These are phyloP conservation scores for Amphipoea lucens DNA, from an alignment of 2,888 invertebrate species.

Conservation along the genomic window DNA sequence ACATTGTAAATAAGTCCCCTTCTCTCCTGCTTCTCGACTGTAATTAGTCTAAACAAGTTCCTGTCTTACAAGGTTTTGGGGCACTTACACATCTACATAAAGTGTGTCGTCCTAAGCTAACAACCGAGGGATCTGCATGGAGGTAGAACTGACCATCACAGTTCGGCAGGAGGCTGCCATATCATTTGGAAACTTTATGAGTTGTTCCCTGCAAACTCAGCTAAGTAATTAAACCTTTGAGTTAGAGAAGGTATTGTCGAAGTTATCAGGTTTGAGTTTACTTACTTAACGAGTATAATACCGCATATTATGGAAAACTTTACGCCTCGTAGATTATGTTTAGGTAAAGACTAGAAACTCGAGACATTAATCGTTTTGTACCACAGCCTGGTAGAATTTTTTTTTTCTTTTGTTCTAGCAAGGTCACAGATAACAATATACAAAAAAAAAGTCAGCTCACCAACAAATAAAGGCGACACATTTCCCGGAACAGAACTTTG, in stretches of 20 bases:
- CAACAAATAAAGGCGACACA: slow-evolving; percentile 16
- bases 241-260: slow-evolving; percentile 21
- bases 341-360: background rate
- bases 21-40: slow-evolving; percentile 51
- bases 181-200: slow-evolving; percentile 54
- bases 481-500: slow-evolving; percentile 37
- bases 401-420: background rate
- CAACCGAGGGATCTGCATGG: slow-evolving; percentile 53
- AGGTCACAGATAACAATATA: background rate
- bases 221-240: slow-evolving; percentile 44
- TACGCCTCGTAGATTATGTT: background rate
- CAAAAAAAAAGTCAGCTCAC: slow-evolving; percentile 12
- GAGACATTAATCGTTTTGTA: background rate
- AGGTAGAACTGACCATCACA: slow-evolving; percentile 39
- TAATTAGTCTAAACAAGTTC: slow-evolving; percentile 68
- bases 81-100: slow-evolving; percentile 57
- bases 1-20: slow-evolving; percentile 50
- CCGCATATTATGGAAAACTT: background rate
- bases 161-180: slow-evolving; percentile 19
- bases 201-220: slow-evolving; percentile 42
- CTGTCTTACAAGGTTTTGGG: slow-evolving; percentile 64
- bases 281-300: slow-evolving; percentile 4
- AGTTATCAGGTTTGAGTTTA: slow-evolving; percentile 25
- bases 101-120: slow-evolving; percentile 72
- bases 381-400: background rate